Percentiles rank a stretch among this genome's conserved stretches.
These are phyloP conservation scores for Crenichthys baileyi DNA, from an alignment of 2,797 vertebrate genomes.

Conservation along the genomic window DNA sequence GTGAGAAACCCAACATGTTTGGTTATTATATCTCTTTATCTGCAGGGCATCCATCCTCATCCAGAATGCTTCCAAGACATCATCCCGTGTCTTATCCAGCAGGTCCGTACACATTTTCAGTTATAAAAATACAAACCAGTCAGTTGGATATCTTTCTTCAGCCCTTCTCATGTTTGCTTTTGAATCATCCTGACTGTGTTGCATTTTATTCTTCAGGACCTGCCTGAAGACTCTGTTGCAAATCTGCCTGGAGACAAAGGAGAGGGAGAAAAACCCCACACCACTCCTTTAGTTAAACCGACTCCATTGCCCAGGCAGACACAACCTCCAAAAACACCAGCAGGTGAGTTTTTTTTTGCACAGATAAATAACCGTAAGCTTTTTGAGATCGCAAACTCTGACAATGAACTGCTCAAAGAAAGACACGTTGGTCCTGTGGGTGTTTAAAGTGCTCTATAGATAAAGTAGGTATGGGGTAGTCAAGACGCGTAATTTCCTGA, in stretches of 20 bases:
- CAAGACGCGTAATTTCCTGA: no score
- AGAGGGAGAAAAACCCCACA: constrained; percentile 1
- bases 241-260: constrained; percentile 25
- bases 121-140: neutral
- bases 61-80: constrained; percentile 68
- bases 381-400: neutral
- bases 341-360: constrained; percentile 36
- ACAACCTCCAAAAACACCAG: constrained; percentile 17
- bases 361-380: neutral
- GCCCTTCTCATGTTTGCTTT: neutral
- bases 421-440: no score
- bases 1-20: neutral
- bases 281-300: constrained; percentile 24
- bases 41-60: constrained; percentile 74
- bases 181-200: constrained; percentile 17
- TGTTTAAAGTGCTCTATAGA: no score
- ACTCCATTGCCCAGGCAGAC: neutral
- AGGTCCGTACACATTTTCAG: constrained; percentile 52
- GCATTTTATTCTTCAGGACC: constrained; percentile 5
- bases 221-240: constrained; percentile 19
- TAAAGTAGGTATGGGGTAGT: no score
- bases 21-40: constrained; percentile 17
- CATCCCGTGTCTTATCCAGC: constrained; percentile 53
- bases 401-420: no score
- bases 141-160: neutral